Evolutionary conservation across 2,113 vertebrate species (phyloP), one percentile per base, ranked within the genome.

Genomic region (Lepus americanus): DNA sequence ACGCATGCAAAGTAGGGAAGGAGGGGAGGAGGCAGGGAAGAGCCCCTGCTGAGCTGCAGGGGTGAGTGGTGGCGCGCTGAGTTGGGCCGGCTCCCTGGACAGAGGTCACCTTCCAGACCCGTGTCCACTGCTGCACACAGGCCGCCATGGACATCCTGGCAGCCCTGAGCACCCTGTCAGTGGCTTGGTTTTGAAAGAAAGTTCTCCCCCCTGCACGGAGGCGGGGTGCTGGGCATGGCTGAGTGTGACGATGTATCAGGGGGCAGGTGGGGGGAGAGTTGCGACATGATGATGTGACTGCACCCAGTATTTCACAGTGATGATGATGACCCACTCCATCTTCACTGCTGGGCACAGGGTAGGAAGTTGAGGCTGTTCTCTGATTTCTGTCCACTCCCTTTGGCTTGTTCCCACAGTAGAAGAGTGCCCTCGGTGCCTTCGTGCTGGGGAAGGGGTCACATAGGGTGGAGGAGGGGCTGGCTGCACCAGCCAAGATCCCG

Each of bases 1-100:
- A 88, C 55, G 82, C 96, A 86, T 95, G 90, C 94, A 92, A 96
- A 95, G 93, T 74, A 79, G 92, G 85, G 85, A 55, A 66, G 55
- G 92, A 96, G 94, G 77, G 83, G 44, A 59, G 4, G 55, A 59
- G 55, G 13, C 14, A 17, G 55, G 55, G 19, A 17, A 59, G 55
- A 59, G 55, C 19, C 55, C 55, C 55, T 44, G 44, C 44, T 6
- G 44, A 5, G 5, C 44, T 44, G 44, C 44, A 44, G 44, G 44
- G 44, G 5, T 44, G 44, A 44, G 44, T 6, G 6, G 44, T 44
- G 44, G 44, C 5, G 39, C 44, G 0, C 66, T 86, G 4, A 0
- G 0, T 66, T 8, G 4, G 67, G 66, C n/a, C 82, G 93, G 90
- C 95, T 78, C 95, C 88, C 20, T 2, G 63, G 10, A 22, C 17